These are phyloP conservation scores for Huso huso DNA, from an alignment of 2,797 vertebrate species.

Conservation along the genomic window DNA sequence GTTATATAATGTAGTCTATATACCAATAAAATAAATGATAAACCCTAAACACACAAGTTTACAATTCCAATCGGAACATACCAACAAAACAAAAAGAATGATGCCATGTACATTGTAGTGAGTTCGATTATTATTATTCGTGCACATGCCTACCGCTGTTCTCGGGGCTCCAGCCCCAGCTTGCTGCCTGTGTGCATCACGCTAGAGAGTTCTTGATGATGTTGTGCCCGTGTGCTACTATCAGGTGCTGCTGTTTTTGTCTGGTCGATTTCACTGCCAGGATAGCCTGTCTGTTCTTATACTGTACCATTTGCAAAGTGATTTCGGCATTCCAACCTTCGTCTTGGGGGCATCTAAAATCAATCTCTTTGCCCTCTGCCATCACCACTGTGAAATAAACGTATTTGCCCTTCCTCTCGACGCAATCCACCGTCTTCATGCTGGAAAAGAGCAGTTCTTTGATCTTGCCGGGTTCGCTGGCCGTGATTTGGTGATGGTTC, in stretches of 20 bases:
- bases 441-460: constrained; percentile 94
- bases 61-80: too few relatives aligned
- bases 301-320: constrained; percentile 94
- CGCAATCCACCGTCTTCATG: constrained; percentile 97
- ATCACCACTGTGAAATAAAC: constrained; percentile 97
- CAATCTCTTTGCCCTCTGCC: constrained; percentile 89
- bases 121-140: too few relatives aligned
- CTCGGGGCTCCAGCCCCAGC: constrained; percentile 29
- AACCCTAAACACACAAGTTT: too few relatives aligned
- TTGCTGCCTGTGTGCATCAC: constrained; percentile 26
- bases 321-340: constrained; percentile 97
- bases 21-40: too few relatives aligned
- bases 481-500: constrained; percentile 35
- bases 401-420: constrained; percentile 94
- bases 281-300: constrained; percentile 95
- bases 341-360: constrained; percentile 95
- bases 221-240: constrained; percentile 52
- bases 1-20: too few relatives aligned
- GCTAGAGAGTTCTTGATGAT: constrained; percentile 45
- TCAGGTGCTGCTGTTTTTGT: constrained; percentile 93
- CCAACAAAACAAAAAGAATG: too few relatives aligned
- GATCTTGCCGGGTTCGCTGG: constrained; percentile 56
- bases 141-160: constrained; percentile 35
- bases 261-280: constrained; percentile 85
- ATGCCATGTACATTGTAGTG: too few relatives aligned